Evolutionary conservation across 2,113 vertebrate genomes (phyloP).

Genomic region (Nibea coibor): DNA sequence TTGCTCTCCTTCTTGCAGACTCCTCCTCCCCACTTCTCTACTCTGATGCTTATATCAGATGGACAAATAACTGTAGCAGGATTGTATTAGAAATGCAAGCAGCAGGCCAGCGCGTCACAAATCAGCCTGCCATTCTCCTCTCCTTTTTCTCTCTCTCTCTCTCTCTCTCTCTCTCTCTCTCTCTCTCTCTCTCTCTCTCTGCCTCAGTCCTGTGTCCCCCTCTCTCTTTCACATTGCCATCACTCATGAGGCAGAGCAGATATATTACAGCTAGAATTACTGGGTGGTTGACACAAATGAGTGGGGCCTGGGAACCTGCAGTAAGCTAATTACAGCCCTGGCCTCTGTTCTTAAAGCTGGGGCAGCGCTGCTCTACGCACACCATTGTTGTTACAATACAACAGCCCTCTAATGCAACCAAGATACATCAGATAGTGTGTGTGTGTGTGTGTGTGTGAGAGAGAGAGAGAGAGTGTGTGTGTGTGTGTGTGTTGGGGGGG

Average conservation of each 20-base stretch:
- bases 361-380: slow-evolving; percentile 66
- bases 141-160: slow-evolving; percentile 5
- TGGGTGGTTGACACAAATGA: slow-evolving; percentile 84
- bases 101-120: slow-evolving; percentile 70
- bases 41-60: slow-evolving; percentile 73
- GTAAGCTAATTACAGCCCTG: slow-evolving; percentile 80
- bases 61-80: slow-evolving; percentile 77
- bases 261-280: slow-evolving; percentile 83
- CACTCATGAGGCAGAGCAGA: slow-evolving; percentile 63
- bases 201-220: background rate
- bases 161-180: slow-evolving; percentile 16
- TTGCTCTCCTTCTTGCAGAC: too few species aligned
- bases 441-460: slow-evolving; percentile 8
- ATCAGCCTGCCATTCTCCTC: slow-evolving; percentile 68
- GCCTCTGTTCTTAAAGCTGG: slow-evolving; percentile 73
- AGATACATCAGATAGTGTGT: background rate
- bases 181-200: background rate
- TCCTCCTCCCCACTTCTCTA: background rate
- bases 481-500: background rate
- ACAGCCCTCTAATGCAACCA: background rate
- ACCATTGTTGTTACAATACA: slow-evolving; percentile 41
- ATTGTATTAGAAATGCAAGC: slow-evolving; percentile 78
- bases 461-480: background rate
- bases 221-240: slow-evolving; percentile 37
- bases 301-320: slow-evolving; percentile 76